phyloP scores from a whole-genome alignment of 37 sponge, comb jelly and placozoan species.

The Dysidea cf. avara region DNA sequence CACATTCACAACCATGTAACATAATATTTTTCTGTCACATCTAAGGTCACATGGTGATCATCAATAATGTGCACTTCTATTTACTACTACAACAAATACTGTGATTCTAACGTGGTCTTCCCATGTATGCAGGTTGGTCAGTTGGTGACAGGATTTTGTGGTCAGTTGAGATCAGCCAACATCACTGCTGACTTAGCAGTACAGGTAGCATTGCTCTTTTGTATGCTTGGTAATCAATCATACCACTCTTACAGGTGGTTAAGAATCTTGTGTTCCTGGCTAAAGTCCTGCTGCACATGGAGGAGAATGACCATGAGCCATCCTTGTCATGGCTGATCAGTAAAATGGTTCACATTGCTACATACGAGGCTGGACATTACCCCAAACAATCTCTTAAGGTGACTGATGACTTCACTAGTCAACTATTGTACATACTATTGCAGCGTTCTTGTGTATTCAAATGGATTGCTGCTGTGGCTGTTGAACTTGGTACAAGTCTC shows the following conservation, averaged over 20 bases:
- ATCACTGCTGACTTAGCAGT: constrained; percentile 45
- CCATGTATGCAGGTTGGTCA: constrained; percentile 36
- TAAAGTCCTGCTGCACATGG: constrained; percentile 31
- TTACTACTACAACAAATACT: too few species aligned
- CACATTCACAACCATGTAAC: too few species aligned
- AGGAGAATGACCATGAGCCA: background rate
- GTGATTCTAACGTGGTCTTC: too few species aligned
- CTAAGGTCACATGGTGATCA: too few species aligned
- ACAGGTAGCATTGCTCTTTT: constrained; percentile 45
- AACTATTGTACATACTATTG: background rate
- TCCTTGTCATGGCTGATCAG: constrained; percentile 36
- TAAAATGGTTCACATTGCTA: constrained; percentile 56
- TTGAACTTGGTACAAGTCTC: constrained; percentile 54
- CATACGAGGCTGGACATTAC: constrained; percentile 67
- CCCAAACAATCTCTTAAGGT: constrained; percentile 84
- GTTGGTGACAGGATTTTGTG: constrained; percentile 21
- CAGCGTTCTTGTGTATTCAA: constrained; percentile 76
- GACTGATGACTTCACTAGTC: background rate
- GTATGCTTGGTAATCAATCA: background rate
- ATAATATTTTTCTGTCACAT: too few species aligned
- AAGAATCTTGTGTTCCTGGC: constrained; percentile 78
- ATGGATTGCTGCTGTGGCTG: constrained; percentile 79
- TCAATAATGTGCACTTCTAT: too few species aligned
- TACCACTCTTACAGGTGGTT: constrained; percentile 30
- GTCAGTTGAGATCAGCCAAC: constrained; percentile 34